phyloP scores from a whole-genome alignment of 2,888 invertebrate genomes.

The Drosophila mercatorum region DNA sequence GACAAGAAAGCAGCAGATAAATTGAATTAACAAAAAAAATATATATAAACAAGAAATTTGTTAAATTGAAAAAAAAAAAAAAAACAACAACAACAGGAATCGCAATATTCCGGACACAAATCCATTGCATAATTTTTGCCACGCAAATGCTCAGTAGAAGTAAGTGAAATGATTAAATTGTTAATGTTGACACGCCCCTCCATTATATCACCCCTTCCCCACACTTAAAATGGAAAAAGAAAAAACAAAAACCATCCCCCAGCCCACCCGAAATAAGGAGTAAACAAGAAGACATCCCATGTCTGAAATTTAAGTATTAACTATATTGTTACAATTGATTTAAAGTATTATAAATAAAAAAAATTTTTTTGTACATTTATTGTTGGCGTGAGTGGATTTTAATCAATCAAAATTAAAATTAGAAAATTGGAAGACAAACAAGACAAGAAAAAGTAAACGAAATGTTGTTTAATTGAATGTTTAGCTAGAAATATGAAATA shows the following conservation, averaged over 20 bases:
- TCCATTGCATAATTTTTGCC: no score
- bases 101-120: no score
- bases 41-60: no score
- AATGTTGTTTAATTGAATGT: constrained; percentile 35
- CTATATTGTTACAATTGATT: constrained; percentile 51
- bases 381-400: constrained; percentile 47
- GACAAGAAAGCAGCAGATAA: no score
- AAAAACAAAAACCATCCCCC: neutral
- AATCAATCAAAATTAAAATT: constrained; percentile 51
- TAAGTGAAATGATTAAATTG: neutral
- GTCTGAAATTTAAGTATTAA: constrained; percentile 60
- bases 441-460: constrained; percentile 1
- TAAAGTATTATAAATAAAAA: constrained; percentile 24
- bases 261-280: constrained; percentile 36
- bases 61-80: no score
- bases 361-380: constrained; percentile 38
- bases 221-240: neutral
- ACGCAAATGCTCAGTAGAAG: constrained; percentile 29
- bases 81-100: no score
- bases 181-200: constrained; percentile 17
- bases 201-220: neutral
- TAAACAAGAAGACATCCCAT: constrained; percentile 21
- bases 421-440: constrained; percentile 26
- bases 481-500: constrained; percentile 60
- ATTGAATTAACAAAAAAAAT: no score